Evolutionary conservation across 2,113 vertebrate species (phyloP), one percentile per base, ranked within the genome.

Genomic region (Cheirogaleus medius): DNA sequence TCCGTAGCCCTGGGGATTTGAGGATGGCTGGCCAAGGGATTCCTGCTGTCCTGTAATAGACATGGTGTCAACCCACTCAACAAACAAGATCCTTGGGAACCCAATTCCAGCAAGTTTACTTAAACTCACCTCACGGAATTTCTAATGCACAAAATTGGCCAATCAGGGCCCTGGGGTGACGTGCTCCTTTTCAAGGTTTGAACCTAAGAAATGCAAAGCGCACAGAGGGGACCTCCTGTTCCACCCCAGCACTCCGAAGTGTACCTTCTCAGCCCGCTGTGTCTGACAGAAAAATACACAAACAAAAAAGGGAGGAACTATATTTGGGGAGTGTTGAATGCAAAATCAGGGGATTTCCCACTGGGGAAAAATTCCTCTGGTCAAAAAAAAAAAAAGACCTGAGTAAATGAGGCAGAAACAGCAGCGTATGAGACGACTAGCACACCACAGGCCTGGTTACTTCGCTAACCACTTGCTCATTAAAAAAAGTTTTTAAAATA

Each of bases 361-460:
- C 39, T 74, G 96, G 84, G 68, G 92, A 95, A 96, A 97, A 84
- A 95, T 93, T 90, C 95, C 64, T 97, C 90, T 92, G 87, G 90
- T 91, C 95, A 81, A 77, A 87, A 87, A 87, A 92, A 95, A 94
- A 76, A 44, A 21, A 85, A 87, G 83, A 97, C 94, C 91, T 81
- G 95, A 78, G 83, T 92, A 96, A 93, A 97, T 69, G 96, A 95
- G 92, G 88, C 95, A 93, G 97, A 94, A 89, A 93, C 68, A 89
- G 60, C 77, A 27, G 37, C 27, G 52, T 60, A 27, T 63, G 93
- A 93, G 88, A 94, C 68, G 90, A 20, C n/a, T 3, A 6, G 71
- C 14, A 47, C 29, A 21, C 82, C 91, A 78, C 82, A 87, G 91
- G 23, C 15, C 86, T 69, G 83, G 20, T 63, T 63, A 87, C 77